phyloP scores from a whole-genome alignment of 2,888 invertebrate genomes.

The Agrilus mali region DNA sequence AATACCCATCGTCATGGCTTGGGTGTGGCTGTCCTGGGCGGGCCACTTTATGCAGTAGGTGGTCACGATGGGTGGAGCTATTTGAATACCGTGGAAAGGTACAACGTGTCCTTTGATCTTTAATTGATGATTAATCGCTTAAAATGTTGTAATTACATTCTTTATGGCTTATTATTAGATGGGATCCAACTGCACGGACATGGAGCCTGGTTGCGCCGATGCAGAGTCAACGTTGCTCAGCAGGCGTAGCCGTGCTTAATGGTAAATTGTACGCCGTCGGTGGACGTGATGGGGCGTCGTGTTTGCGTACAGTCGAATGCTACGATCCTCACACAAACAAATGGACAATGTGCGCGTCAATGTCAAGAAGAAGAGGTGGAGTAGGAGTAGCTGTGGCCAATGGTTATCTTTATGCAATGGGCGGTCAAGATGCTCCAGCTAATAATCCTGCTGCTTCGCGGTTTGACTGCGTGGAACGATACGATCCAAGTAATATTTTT shows the following conservation, averaged over 20 bases:
- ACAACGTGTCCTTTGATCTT: not conserved
- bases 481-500: constrained; percentile 40
- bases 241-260: constrained; percentile 79
- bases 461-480: constrained; percentile 84
- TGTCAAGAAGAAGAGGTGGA: constrained; percentile 76
- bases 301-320: constrained; percentile 81
- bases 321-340: constrained; percentile 60
- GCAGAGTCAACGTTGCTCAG: constrained; percentile 79
- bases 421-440: constrained; percentile 89
- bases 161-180: constrained; percentile 43
- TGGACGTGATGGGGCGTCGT: constrained; percentile 83
- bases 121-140: too few relatives aligned
- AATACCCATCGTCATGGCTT: constrained; percentile 76
- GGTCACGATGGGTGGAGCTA: constrained; percentile 96
- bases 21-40: constrained; percentile 65
- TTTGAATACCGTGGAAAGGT: constrained; percentile 79
- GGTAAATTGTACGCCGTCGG: constrained; percentile 83
- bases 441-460: constrained; percentile 71
- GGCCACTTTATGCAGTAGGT: constrained; percentile 87
- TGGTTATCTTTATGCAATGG: constrained; percentile 81
- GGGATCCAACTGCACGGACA: constrained; percentile 77
- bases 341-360: constrained; percentile 77
- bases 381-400: constrained; percentile 81
- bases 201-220: constrained; percentile 89
- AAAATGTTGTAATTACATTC: too few relatives aligned